These are phyloP conservation scores for Oreonectes daqikongensis DNA, from an alignment of 2,797 vertebrate genomes.

Conservation along the genomic window DNA sequence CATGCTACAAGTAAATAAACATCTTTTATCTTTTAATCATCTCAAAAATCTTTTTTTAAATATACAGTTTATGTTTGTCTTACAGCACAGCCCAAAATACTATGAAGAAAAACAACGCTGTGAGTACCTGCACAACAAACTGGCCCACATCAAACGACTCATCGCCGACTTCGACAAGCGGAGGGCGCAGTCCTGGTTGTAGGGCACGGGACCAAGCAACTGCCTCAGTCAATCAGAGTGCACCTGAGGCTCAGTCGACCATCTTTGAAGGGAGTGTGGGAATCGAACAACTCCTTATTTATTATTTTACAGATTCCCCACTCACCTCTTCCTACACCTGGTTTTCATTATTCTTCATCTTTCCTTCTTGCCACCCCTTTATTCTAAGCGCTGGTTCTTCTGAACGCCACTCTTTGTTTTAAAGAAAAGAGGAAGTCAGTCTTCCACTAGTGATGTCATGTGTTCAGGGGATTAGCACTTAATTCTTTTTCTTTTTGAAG, in stretches of 20 bases:
- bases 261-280: constrained; percentile 61
- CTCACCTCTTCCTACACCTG: constrained; percentile 60
- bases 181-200: constrained; percentile 78
- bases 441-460: constrained; percentile 47
- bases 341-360: constrained; percentile 53
- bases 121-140: constrained; percentile 90
- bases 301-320: constrained; percentile 48
- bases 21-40: background rate
- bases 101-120: constrained; percentile 86
- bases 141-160: constrained; percentile 89
- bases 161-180: constrained; percentile 89
- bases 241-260: constrained; percentile 58
- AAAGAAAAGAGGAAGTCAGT: constrained; percentile 25
- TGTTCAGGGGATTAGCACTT: constrained; percentile 28
- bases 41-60: background rate
- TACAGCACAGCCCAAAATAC: constrained; percentile 85
- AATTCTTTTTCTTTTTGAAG: constrained; percentile 60
- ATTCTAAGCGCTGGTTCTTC: constrained; percentile 25
- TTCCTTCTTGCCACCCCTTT: constrained; percentile 37
- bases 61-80: constrained; percentile 11
- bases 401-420: constrained; percentile 42
- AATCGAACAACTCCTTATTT: constrained; percentile 40
- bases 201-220: constrained; percentile 57
- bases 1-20: background rate
- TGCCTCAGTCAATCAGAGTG: constrained; percentile 36